Percentiles rank a stretch among this genome's conserved stretches.
Conservation (phyloP, 2,113 vertebrate species). For the Pavo muticus region DNA sequence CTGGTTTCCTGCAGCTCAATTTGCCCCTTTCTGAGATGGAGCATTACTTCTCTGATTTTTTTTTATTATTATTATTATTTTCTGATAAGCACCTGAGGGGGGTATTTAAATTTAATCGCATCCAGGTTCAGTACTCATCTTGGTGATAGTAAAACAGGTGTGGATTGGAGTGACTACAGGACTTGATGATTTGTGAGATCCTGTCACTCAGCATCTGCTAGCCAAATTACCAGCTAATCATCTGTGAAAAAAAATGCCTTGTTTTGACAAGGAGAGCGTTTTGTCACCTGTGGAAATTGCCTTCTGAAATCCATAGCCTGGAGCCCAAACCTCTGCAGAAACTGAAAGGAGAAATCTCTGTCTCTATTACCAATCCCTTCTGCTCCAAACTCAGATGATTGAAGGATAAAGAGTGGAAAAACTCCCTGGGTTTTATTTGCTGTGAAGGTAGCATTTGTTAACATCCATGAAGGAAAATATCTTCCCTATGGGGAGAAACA, state of each 20-base stretch:
- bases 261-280: constrained; percentile 35
- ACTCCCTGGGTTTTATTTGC: neutral
- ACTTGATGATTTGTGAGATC: constrained; percentile 28
- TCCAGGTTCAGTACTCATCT: constrained; percentile 17
- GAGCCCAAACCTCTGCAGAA: neutral
- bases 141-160: constrained; percentile 56
- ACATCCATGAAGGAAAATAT: neutral
- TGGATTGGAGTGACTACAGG: neutral
- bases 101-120: constrained; percentile 63
- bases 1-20: constrained; percentile 48
- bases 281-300: constrained; percentile 34
- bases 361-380: neutral
- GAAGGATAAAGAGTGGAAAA: neutral
- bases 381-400: neutral
- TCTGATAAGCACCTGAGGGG: constrained; percentile 46
- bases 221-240: constrained; percentile 37
- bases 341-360: neutral
- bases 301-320: neutral
- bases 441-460: neutral
- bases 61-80: neutral
- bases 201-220: neutral
- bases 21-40: constrained; percentile 49
- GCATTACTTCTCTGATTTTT: constrained; percentile 13
- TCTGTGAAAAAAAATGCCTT: neutral
- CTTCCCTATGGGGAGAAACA: neutral